Percentiles rank a stretch among this genome's conserved stretches.
Conservation (phyloP, 2,113 vertebrate species). For the Proterorhinus semilunaris region DNA sequence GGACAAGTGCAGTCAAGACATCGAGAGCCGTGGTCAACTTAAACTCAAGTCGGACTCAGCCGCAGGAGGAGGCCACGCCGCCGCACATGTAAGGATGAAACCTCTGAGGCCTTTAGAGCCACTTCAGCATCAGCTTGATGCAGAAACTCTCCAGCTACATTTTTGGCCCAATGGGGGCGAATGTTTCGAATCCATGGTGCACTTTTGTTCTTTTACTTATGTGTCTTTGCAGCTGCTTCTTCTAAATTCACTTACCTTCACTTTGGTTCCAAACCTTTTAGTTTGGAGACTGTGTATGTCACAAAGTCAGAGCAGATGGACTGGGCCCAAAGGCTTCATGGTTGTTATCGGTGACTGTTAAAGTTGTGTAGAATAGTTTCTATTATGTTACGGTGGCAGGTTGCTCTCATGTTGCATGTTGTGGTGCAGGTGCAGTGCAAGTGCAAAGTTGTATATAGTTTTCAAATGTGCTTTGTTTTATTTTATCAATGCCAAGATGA, state of each 20-base stretch:
- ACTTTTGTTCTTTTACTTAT: conserved; percentile 26
- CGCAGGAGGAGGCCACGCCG: conserved; percentile 36
- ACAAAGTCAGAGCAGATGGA: neutral
- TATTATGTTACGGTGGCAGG: neutral
- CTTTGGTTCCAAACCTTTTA: conserved; percentile 10
- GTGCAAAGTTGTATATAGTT: conserved; percentile 1
- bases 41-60: conserved; percentile 37
- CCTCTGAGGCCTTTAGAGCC: conserved; percentile 36
- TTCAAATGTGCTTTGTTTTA: neutral
- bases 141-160: conserved; percentile 34
- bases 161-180: conserved; percentile 37
- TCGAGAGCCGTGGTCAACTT: conserved; percentile 42
- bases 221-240: neutral
- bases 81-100: conserved; percentile 57
- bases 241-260: neutral
- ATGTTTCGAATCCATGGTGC: conserved; percentile 9
- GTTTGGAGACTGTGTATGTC: neutral
- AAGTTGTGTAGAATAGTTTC: neutral
- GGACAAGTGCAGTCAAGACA: conserved; percentile 60
- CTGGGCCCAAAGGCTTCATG: conserved; percentile 30
- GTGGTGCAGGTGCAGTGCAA: neutral
- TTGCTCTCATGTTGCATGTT: neutral
- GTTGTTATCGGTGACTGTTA: neutral
- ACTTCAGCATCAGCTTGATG: conserved; percentile 36
- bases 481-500: neutral